Evolutionary conservation across 1,140 invertebrate genomes (phyloP).

Genomic region (Heliothis virescens): DNA sequence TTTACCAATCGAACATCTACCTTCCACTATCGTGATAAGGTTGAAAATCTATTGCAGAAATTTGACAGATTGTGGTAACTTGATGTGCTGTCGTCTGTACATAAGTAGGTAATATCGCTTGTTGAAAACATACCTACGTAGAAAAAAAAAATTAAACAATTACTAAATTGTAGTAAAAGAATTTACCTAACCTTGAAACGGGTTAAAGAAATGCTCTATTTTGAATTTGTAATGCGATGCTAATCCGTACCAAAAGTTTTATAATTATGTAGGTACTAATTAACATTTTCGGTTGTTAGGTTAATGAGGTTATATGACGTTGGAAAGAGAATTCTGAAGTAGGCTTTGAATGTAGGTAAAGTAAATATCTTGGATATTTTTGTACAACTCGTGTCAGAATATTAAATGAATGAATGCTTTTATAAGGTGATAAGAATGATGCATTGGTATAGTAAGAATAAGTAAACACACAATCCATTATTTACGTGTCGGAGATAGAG

Average conservation of each 20-base stretch:
- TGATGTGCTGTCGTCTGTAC: too few species aligned
- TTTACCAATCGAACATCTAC: too few species aligned
- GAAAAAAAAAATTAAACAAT: too few species aligned
- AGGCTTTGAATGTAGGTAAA: not conserved
- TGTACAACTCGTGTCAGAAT: not conserved
- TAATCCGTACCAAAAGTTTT: not conserved
- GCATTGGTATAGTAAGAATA: too few species aligned
- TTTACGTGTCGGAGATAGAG: too few species aligned
- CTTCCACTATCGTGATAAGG: too few species aligned
- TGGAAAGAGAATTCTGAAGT: not conserved
- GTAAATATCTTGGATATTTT: slow-evolving; percentile 8
- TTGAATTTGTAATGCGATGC: slow-evolving; percentile 24
- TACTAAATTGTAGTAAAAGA: not conserved
- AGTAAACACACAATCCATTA: not conserved
- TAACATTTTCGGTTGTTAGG: slow-evolving; percentile 5
- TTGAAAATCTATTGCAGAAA: too few species aligned
- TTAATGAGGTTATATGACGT: not conserved
- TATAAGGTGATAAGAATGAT: too few species aligned
- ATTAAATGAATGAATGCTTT: not conserved
- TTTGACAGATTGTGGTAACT: too few species aligned
- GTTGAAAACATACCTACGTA: too few species aligned
- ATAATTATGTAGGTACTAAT: not conserved
- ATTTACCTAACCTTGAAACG: not conserved
- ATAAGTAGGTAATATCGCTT: too few species aligned
- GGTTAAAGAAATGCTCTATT: not conserved